Percentiles rank a stretch among this genome's conserved stretches.
phyloP scores from a whole-genome alignment of 1,140 invertebrate genomes.

The Drosophila trapezifrons region DNA sequence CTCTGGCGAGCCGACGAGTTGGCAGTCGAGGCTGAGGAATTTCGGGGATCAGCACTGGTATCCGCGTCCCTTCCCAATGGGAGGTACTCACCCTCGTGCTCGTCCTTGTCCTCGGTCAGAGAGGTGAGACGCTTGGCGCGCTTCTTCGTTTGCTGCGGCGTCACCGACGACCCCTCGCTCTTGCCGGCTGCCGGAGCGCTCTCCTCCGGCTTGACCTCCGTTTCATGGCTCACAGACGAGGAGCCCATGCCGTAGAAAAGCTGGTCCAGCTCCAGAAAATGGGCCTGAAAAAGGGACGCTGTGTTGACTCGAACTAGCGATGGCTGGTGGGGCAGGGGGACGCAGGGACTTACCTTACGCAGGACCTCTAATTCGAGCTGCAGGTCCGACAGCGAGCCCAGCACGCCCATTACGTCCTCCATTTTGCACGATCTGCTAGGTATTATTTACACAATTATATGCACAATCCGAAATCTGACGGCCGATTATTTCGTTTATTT shows the following conservation, averaged over 20 bases:
- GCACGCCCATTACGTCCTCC: slow-evolving; percentile 64
- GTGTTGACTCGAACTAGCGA: background rate
- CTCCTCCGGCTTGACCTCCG: slow-evolving; percentile 11
- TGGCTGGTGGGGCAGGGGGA: too few relatives aligned
- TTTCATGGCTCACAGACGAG: background rate
- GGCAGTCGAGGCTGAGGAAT: background rate
- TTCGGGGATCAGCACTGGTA: background rate
- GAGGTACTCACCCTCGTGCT: slow-evolving; percentile 45
- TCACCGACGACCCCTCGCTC: slow-evolving; percentile 30
- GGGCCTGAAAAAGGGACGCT: slow-evolving; percentile 44
- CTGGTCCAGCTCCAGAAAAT: slow-evolving; percentile 59
- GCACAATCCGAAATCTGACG: slow-evolving; percentile 5
- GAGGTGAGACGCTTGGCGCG: slow-evolving; percentile 66
- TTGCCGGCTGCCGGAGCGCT: background rate
- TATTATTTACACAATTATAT: slow-evolving; percentile 25
- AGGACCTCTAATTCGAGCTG: slow-evolving; percentile 41
- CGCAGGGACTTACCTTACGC: slow-evolving; percentile 33
- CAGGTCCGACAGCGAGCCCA: slow-evolving; percentile 35
- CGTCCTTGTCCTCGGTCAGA: slow-evolving; percentile 56
- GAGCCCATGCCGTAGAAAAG: slow-evolving; percentile 51
- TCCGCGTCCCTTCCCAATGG: background rate
- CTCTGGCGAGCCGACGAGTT: slow-evolving; percentile 23
- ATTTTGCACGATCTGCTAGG: slow-evolving; percentile 42
- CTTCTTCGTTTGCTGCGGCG: slow-evolving; percentile 78
- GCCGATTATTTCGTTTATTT: slow-evolving; percentile 47